Evolutionary conservation across 1,140 invertebrate species (phyloP).

Genomic region (Andricus grossulariae): DNA sequence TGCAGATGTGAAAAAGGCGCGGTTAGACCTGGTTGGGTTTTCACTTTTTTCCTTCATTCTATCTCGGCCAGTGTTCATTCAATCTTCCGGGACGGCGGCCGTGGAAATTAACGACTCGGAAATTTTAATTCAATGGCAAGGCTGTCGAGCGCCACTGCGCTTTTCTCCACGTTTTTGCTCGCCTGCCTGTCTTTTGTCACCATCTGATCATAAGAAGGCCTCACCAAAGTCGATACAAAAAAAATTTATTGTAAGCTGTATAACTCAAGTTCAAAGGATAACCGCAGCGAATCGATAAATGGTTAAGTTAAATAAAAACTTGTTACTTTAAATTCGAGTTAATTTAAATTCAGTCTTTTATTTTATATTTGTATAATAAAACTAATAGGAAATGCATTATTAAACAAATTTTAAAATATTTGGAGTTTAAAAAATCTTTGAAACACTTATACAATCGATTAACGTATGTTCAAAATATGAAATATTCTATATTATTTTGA

Average conservation of each 20-base stretch:
- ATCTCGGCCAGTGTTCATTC: slow-evolving; percentile 35
- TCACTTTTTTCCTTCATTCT: slow-evolving; percentile 34
- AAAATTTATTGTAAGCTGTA: not conserved
- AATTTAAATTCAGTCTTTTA: slow-evolving; percentile 7
- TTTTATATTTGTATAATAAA: slow-evolving; percentile 33
- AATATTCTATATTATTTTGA: too few relatives aligned
- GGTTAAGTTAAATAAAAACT: too few relatives aligned
- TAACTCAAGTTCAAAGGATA: not conserved
- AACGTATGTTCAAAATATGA: too few relatives aligned
- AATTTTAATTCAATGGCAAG: slow-evolving; percentile 59
- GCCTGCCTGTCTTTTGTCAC: slow-evolving; percentile 32
- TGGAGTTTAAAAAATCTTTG: too few relatives aligned
- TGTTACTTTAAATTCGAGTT: too few relatives aligned
- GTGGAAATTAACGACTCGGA: slow-evolving; percentile 56
- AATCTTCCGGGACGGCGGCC: slow-evolving; percentile 36
- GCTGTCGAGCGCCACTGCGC: slow-evolving; percentile 42
- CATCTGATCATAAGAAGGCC: not conserved
- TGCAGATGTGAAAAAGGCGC: slow-evolving; percentile 37
- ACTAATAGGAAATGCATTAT: too few relatives aligned
- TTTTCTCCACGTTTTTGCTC: slow-evolving; percentile 38
- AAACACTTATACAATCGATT: too few relatives aligned
- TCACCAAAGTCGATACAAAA: not conserved
- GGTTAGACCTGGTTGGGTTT: not conserved
- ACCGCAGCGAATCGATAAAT: too few relatives aligned
- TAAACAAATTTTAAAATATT: too few relatives aligned